Conservation (phyloP, 2,888 invertebrate species). For the Rotaria sp. region DNA sequence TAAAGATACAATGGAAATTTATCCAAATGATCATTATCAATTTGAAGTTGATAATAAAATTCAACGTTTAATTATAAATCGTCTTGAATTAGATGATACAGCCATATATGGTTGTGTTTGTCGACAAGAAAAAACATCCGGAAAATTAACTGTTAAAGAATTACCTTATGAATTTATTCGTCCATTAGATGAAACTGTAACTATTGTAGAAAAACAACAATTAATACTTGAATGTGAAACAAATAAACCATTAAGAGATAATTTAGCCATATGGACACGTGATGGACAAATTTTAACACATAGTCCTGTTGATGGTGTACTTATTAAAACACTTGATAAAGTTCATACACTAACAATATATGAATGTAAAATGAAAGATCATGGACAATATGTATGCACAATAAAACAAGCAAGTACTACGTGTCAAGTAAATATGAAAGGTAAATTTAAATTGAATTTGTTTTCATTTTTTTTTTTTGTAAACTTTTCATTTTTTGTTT, state of each 20-base stretch:
- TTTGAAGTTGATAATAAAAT: slow-evolving; percentile 33
- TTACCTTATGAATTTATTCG: slow-evolving; percentile 31
- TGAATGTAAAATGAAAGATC: slow-evolving; percentile 33
- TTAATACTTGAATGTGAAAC: slow-evolving; percentile 37
- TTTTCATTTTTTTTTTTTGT: not conserved
- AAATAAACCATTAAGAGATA: slow-evolving; percentile 24
- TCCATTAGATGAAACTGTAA: slow-evolving; percentile 28
- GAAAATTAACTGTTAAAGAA: slow-evolving; percentile 34
- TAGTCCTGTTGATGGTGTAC: not conserved
- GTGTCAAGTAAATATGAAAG: slow-evolving; percentile 32
- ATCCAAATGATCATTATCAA: slow-evolving; percentile 11
- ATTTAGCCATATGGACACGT: slow-evolving; percentile 21
- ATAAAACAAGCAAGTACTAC: slow-evolving; percentile 36
- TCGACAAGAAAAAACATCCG: not conserved
- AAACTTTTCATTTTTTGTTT: not conserved
- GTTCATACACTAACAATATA: slow-evolving; percentile 31
- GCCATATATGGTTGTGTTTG: not conserved
- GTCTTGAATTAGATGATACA: not conserved
- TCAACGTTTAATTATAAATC: slow-evolving; percentile 34
- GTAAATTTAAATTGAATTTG: not conserved
- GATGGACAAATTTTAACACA: slow-evolving; percentile 30
- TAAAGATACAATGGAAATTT: not conserved
- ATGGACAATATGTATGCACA: slow-evolving; percentile 32
- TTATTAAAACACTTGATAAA: slow-evolving; percentile 24
- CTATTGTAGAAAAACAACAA: slow-evolving; percentile 37